phyloP scores from a whole-genome alignment of 2,888 invertebrate genomes.

The Drosophila melanocephala region DNA sequence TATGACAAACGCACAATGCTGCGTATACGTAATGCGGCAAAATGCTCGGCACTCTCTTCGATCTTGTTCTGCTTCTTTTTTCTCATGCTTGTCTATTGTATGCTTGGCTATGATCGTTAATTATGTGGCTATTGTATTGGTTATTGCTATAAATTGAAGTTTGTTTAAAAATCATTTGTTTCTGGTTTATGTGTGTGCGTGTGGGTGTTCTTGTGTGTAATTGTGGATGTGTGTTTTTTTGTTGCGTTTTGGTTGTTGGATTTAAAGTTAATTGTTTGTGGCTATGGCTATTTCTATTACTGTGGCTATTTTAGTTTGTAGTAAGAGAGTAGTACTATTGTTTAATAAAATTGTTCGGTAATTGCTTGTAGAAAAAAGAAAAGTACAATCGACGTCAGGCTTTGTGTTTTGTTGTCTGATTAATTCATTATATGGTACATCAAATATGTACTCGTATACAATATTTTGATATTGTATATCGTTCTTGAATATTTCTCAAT shows the following conservation, averaged over 20 bases:
- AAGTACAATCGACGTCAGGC: conserved; percentile 87
- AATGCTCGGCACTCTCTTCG: conserved; percentile 48
- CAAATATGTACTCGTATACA: conserved; percentile 17
- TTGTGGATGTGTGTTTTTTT: conserved; percentile 6
- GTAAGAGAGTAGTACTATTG: conserved; percentile 71
- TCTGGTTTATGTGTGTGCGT: neutral
- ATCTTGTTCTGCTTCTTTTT: conserved; percentile 69
- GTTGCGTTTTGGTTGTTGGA: conserved; percentile 18
- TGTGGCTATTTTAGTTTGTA: conserved; percentile 73
- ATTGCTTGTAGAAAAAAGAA: conserved; percentile 75
- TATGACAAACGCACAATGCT: conserved; percentile 42
- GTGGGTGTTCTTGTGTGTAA: conserved; percentile 1
- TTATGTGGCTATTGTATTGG: conserved; percentile 76
- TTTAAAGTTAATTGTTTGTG: conserved; percentile 68
- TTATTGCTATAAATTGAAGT: conserved; percentile 73
- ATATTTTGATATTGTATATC: conserved; percentile 23
- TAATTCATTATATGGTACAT: conserved; percentile 24
- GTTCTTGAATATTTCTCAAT: conserved; percentile 50
- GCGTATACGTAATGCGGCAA: conserved; percentile 32
- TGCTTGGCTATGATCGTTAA: conserved; percentile 70
- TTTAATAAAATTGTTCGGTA: conserved; percentile 73
- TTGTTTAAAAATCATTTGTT: conserved; percentile 57
- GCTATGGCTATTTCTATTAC: conserved; percentile 78
- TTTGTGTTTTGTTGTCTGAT: conserved; percentile 73
- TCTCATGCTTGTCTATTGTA: conserved; percentile 56